These are phyloP conservation scores for Clistopyga incitator DNA, from an alignment of 2,888 invertebrate species.

Conservation along the genomic window DNA sequence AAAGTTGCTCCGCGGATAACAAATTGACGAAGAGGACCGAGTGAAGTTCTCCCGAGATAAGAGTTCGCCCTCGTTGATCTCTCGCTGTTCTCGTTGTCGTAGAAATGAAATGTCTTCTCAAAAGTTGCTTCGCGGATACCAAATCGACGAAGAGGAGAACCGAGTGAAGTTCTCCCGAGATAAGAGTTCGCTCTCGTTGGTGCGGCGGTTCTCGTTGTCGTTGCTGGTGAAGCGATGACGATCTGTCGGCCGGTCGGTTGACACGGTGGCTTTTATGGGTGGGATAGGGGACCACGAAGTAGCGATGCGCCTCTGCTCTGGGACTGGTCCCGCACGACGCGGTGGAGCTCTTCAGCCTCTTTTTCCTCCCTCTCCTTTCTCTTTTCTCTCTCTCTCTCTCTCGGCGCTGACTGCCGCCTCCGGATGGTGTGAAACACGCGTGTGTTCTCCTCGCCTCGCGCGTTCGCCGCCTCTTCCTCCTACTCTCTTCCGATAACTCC, in stretches of 20 bases:
- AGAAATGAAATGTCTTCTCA: no score
- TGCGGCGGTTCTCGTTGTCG: conserved; percentile 36
- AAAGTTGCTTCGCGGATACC: background rate
- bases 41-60: no score
- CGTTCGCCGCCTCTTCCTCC: conserved; percentile 43
- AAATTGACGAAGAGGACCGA: no score
- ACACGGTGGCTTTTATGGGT: conserved; percentile 78
- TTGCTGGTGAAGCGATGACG: conserved; percentile 74
- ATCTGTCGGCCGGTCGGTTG: conserved; percentile 78
- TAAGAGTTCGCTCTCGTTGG: background rate
- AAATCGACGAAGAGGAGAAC: background rate
- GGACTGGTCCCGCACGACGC: conserved; percentile 58
- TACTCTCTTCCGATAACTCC: conserved; percentile 28
- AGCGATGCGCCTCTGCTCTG: conserved; percentile 62
- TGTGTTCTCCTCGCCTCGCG: conserved; percentile 42
- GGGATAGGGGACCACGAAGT: conserved; percentile 71
- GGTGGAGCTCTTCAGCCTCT: conserved; percentile 51
- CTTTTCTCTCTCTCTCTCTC: conserved; percentile 9
- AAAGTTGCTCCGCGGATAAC: no score
- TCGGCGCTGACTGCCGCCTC: background rate
- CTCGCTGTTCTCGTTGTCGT: no score
- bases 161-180: background rate
- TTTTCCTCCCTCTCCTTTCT: conserved; percentile 49
- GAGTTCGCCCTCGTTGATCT: no score
- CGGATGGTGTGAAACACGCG: conserved; percentile 48